Evolutionary conservation across 2,113 vertebrate species (phyloP).

Genomic region (Canis aureus): DNA sequence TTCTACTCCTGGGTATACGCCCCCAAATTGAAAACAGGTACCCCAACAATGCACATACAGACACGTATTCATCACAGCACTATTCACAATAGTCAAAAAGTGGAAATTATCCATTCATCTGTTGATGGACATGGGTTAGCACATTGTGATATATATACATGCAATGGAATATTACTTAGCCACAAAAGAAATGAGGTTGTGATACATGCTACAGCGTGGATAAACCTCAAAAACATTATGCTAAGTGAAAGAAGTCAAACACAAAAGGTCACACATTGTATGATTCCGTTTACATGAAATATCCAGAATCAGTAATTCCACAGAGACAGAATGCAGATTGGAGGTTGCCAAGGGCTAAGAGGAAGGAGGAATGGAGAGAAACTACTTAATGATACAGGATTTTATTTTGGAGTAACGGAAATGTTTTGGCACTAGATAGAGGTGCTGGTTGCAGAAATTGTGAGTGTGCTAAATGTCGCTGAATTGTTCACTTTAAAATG

Average conservation of each 20-base stretch:
- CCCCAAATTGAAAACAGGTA: background rate
- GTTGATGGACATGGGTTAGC: background rate
- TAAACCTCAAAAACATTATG: background rate
- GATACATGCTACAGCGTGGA: background rate
- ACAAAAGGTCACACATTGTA: background rate
- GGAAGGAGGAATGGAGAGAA: background rate
- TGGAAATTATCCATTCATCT: background rate
- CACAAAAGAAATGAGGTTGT: background rate
- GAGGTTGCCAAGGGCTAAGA: background rate
- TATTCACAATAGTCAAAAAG: background rate
- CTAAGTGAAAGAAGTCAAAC: background rate
- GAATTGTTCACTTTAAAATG: background rate
- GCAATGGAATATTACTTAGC: background rate
- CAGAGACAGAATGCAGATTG: background rate
- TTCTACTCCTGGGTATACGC: background rate
- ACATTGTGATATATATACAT: background rate
- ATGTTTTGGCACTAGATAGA: background rate
- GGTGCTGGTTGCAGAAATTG: background rate
- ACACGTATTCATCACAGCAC: background rate
- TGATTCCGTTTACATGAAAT: background rate
- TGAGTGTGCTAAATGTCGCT: background rate
- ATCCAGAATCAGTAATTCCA: background rate
- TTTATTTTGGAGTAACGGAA: slow-evolving; percentile 8
- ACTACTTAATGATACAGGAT: background rate
- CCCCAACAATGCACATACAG: background rate